Conservation (phyloP, 2,888 invertebrate species). For the Lysandra bellargus region DNA sequence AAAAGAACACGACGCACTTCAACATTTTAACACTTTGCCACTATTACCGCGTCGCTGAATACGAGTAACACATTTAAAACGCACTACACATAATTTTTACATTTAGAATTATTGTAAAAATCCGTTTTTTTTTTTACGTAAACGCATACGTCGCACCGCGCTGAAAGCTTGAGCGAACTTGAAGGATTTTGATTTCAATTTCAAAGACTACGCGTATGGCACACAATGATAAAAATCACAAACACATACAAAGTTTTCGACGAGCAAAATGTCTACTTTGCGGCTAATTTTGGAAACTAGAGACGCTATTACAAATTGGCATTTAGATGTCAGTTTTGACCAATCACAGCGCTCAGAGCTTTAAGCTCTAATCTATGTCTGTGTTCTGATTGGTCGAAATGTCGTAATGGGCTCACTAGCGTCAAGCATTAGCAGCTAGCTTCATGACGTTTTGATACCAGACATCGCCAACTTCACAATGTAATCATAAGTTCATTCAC, state of each 20-base stretch:
- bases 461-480: constrained; percentile 69
- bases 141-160: background rate
- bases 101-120: constrained; percentile 48
- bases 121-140: constrained; percentile 49
- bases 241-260: constrained; percentile 38
- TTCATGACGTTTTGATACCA: constrained; percentile 46
- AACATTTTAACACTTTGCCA: constrained; percentile 61
- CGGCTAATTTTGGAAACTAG: background rate
- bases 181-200: constrained; percentile 48
- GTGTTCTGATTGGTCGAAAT: constrained; percentile 1
- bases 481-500: constrained; percentile 76
- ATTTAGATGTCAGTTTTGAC: background rate
- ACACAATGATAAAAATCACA: constrained; percentile 54
- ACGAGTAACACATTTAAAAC: constrained; percentile 31
- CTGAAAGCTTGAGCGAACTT: constrained; percentile 39
- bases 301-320: constrained; percentile 8
- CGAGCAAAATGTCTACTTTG: background rate
- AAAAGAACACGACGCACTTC: constrained; percentile 57
- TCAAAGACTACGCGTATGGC: constrained; percentile 57
- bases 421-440: constrained; percentile 6
- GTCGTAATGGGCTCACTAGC: background rate
- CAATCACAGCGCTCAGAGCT: background rate
- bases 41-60: constrained; percentile 34
- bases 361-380: background rate
- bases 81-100: constrained; percentile 50